phyloP scores from a whole-genome alignment of 2,113 vertebrate genomes.

The Holacanthus passer region DNA sequence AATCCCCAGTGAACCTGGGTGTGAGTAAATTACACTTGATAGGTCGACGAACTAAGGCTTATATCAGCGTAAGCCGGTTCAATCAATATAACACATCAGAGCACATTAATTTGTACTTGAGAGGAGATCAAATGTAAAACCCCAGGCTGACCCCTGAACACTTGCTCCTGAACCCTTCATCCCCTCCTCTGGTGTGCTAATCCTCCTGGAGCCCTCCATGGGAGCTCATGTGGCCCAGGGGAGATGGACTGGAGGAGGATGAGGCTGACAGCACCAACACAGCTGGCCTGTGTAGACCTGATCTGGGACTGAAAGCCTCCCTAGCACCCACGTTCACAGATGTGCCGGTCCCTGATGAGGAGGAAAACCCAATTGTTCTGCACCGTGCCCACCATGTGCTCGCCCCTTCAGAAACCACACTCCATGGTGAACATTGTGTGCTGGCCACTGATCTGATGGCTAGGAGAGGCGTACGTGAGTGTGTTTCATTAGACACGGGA shows the following conservation, averaged over 20 bases:
- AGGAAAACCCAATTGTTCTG: slow-evolving; percentile 34
- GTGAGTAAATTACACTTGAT: slow-evolving; percentile 54
- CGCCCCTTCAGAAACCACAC: slow-evolving; percentile 45
- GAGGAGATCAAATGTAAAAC: slow-evolving; percentile 70
- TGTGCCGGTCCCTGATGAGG: slow-evolving; percentile 28
- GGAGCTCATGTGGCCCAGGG: slow-evolving; percentile 67
- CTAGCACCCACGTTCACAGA: slow-evolving; percentile 42
- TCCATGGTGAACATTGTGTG: slow-evolving; percentile 35
- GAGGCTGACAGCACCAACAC: slow-evolving; percentile 83
- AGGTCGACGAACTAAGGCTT: slow-evolving; percentile 45
- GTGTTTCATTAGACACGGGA: slow-evolving; percentile 77
- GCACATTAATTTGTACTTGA: slow-evolving; percentile 57
- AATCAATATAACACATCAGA: slow-evolving; percentile 63
- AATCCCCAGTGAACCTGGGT: slow-evolving; percentile 20
- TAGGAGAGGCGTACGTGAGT: slow-evolving; percentile 40
- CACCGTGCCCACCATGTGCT: slow-evolving; percentile 24
- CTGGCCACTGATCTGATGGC: slow-evolving; percentile 66
- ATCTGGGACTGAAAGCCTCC: slow-evolving; percentile 29
- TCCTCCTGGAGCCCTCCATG: slow-evolving; percentile 67
- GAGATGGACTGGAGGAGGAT: slow-evolving; percentile 75
- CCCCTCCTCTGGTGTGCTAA: slow-evolving; percentile 69
- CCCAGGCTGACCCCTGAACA: slow-evolving; percentile 72
- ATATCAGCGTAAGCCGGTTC: slow-evolving; percentile 35
- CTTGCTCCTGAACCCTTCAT: slow-evolving; percentile 68
- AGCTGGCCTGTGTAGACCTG: slow-evolving; percentile 67